A percentile compares a stretch with the other conserved stretches of the same genome.
Evolutionary conservation across 2,797 vertebrate genomes (phyloP).

Genomic region (Danio albolineatus): DNA sequence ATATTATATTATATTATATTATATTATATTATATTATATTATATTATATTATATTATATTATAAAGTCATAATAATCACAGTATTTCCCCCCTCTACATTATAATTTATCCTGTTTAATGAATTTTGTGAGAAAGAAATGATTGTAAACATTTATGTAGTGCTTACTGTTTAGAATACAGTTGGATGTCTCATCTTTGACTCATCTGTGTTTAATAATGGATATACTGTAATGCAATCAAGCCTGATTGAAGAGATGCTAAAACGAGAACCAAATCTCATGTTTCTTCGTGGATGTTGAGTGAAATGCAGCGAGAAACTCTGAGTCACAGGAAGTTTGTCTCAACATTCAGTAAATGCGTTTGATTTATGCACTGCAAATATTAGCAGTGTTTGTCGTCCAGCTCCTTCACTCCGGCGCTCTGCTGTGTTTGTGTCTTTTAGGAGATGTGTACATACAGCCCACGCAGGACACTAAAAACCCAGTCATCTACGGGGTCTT

Average conservation of each 20-base stretch:
- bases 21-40: no score
- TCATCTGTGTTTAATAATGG: background rate
- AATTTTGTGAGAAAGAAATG: no score
- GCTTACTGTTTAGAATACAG: no score
- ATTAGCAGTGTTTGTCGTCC: constrained; percentile 45
- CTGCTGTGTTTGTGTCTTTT: constrained; percentile 53
- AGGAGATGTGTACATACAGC: constrained; percentile 98
- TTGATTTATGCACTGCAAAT: constrained; percentile 44
- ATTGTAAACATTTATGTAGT: no score
- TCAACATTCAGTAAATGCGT: background rate
- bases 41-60: no score
- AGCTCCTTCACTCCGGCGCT: constrained; percentile 55
- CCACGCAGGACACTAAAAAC: constrained; percentile 96
- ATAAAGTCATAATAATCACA: no score
- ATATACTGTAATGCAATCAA: background rate
- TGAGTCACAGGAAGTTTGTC: constrained; percentile 42
- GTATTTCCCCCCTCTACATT: no score
- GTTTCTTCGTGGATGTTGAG: background rate
- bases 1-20: no score
- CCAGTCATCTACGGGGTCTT: constrained; percentile 97
- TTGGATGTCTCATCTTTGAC: no score
- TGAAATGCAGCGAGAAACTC: constrained; percentile 15
- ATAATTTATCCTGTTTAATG: no score
- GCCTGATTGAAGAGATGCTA: background rate
- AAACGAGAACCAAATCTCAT: background rate